Percentiles rank a stretch among this genome's conserved stretches.
These are phyloP conservation scores for Actinia equina DNA, from an alignment of 64 coral and sea anemone genomes.

Conservation along the genomic window DNA sequence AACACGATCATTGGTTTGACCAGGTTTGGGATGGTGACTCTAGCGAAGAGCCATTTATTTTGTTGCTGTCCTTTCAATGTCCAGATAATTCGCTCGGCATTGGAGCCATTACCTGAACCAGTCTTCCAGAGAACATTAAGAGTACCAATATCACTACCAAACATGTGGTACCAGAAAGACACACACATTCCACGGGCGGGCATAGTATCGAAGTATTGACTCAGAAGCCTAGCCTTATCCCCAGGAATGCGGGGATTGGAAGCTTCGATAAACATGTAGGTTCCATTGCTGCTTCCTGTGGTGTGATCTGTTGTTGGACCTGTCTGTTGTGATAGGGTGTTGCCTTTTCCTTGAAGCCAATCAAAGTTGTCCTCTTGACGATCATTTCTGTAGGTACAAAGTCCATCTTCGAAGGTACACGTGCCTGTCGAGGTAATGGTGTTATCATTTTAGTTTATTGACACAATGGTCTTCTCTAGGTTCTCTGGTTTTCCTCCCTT, in stretches of 20 bases:
- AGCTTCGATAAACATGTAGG: slow-evolving; percentile 88
- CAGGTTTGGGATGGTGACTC: slow-evolving; percentile 49
- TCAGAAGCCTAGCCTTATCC: slow-evolving; percentile 64
- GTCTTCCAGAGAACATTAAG: slow-evolving; percentile 83
- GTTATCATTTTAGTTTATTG: neutral
- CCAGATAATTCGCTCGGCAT: slow-evolving; percentile 71
- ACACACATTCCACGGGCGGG: slow-evolving; percentile 57
- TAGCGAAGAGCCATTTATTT: slow-evolving; percentile 68
- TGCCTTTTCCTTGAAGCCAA: slow-evolving; percentile 78
- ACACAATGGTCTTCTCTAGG: neutral
- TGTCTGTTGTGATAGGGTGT: slow-evolving; percentile 47
- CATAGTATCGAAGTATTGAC: slow-evolving; percentile 56
- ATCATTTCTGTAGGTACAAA: slow-evolving; percentile 88
- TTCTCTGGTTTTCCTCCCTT: too few species aligned
- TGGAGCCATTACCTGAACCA: slow-evolving; percentile 39
- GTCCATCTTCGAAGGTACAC: slow-evolving; percentile 90
- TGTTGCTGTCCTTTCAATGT: slow-evolving; percentile 75
- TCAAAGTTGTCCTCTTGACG: slow-evolving; percentile 81
- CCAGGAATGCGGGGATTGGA: slow-evolving; percentile 62
- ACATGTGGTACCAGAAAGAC: slow-evolving; percentile 98
- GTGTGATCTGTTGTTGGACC: slow-evolving; percentile 90
- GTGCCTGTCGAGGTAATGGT: slow-evolving; percentile 37
- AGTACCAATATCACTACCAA: slow-evolving; percentile 70
- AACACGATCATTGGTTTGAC: slow-evolving; percentile 57
- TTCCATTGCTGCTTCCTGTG: slow-evolving; percentile 64